Conservation (phyloP, 2,797 vertebrate species). For the Pogoniulus pusillus region DNA sequence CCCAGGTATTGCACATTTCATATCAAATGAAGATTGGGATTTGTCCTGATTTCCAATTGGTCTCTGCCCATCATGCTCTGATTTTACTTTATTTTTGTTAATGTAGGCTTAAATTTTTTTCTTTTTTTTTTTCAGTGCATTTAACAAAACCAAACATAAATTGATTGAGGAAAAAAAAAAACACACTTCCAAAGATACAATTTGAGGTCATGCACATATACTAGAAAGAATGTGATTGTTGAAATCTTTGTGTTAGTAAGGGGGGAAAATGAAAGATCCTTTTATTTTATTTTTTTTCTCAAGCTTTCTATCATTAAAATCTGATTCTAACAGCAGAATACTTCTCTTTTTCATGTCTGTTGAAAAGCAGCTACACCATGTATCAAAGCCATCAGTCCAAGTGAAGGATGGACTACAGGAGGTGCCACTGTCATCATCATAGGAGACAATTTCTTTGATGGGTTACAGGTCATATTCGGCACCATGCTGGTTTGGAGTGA, state of each 20-base stretch:
- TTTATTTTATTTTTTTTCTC: conserved; percentile 74
- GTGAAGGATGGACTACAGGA: conserved; percentile 98
- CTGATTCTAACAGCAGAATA: conserved; percentile 80
- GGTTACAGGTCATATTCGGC: conserved; percentile 99
- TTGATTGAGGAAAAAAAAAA: conserved; percentile 27
- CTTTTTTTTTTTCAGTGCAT: conserved; percentile 25
- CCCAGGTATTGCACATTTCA: background rate
- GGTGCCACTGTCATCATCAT: conserved; percentile 99
- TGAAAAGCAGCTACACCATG: conserved; percentile 94
- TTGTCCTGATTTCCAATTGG: conserved; percentile 17
- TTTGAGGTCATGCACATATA: background rate
- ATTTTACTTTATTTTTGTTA: background rate
- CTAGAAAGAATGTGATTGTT: conserved; percentile 47
- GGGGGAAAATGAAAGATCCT: conserved; percentile 71
- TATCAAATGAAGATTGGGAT: background rate
- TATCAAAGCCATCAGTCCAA: conserved; percentile 99
- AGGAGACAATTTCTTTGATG: conserved; percentile 99
- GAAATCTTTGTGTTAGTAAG: conserved; percentile 70
- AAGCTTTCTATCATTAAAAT: conserved; percentile 79
- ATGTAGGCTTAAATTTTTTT: background rate
- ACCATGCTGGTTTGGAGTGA: conserved; percentile 99
- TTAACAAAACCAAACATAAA: conserved; percentile 56
- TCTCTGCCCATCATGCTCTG: conserved; percentile 22
- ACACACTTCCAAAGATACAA: background rate
- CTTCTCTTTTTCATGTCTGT: conserved; percentile 82